These are phyloP conservation scores for Sebastes nivosus DNA, from an alignment of 2,797 vertebrate species.

Conservation along the genomic window DNA sequence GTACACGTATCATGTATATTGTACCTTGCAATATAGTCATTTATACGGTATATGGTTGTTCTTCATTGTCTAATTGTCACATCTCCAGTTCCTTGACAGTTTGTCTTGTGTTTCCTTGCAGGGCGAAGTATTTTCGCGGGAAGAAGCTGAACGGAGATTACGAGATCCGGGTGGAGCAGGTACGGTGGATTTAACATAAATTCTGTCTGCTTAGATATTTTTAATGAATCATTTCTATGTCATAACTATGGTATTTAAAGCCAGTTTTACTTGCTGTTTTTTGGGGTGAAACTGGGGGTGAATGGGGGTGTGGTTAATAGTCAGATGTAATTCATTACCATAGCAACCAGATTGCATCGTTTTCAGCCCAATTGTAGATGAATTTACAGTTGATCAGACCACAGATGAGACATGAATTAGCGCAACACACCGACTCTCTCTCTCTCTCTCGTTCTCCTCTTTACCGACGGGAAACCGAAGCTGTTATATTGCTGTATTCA, in stretches of 20 bases:
- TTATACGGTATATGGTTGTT: background rate
- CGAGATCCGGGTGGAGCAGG: constrained; percentile 97
- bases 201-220: background rate
- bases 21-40: background rate
- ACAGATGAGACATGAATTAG: too few species aligned
- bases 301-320: too few species aligned
- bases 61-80: background rate
- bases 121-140: constrained; percentile 94
- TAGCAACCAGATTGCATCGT: too few species aligned
- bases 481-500: too few species aligned
- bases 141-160: constrained; percentile 94
- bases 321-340: too few species aligned
- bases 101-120: constrained; percentile 64
- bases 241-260: background rate
- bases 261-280: background rate
- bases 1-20: background rate
- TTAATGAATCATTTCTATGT: background rate
- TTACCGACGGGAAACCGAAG: too few species aligned
- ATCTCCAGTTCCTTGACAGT: background rate
- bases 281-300: background rate
- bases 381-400: too few species aligned
- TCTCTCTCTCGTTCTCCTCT: too few species aligned
- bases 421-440: too few species aligned
- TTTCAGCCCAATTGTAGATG: too few species aligned
- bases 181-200: constrained; percentile 63